Evolutionary conservation across 2,888 invertebrate species (phyloP).

Genomic region (Agapetus fuscipes): DNA sequence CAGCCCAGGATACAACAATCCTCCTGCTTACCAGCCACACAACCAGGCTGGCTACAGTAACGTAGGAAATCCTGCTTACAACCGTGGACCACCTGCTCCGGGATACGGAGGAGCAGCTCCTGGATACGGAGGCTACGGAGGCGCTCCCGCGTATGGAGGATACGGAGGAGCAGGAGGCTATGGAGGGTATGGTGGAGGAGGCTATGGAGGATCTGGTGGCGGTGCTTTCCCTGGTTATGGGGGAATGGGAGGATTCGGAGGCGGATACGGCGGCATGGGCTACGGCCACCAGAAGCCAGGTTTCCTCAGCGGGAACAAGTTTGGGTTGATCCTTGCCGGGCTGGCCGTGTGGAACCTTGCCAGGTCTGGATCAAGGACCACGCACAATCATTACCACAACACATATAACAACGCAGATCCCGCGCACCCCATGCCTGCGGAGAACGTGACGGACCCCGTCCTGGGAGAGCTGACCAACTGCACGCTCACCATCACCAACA

Average conservation of each 20-base stretch:
- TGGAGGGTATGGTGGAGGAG: constrained; percentile 24
- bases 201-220: constrained; percentile 28
- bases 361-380: constrained; percentile 36
- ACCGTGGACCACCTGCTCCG: constrained; percentile 3
- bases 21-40: constrained; percentile 23
- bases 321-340: constrained; percentile 39
- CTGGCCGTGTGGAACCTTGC: constrained; percentile 44
- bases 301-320: constrained; percentile 17
- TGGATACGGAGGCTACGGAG: constrained; percentile 26
- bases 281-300: constrained; percentile 14
- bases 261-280: constrained; percentile 28
- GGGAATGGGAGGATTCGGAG: constrained; percentile 40
- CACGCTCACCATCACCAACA: constrained; percentile 36
- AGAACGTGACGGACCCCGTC: constrained; percentile 30
- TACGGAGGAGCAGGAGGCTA: constrained; percentile 30
- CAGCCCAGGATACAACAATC: constrained; percentile 9
- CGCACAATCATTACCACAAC: constrained; percentile 41
- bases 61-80: constrained; percentile 4
- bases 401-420: constrained; percentile 40
- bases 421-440: constrained; percentile 38
- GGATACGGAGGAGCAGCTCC: constrained; percentile 8
- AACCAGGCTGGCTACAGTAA: constrained; percentile 4
- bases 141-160: constrained; percentile 26
- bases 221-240: constrained; percentile 31
- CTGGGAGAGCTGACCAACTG: constrained; percentile 38